These are phyloP conservation scores for Corydoras maculifer DNA, from an alignment of 2,113 vertebrate genomes.

Conservation along the genomic window DNA sequence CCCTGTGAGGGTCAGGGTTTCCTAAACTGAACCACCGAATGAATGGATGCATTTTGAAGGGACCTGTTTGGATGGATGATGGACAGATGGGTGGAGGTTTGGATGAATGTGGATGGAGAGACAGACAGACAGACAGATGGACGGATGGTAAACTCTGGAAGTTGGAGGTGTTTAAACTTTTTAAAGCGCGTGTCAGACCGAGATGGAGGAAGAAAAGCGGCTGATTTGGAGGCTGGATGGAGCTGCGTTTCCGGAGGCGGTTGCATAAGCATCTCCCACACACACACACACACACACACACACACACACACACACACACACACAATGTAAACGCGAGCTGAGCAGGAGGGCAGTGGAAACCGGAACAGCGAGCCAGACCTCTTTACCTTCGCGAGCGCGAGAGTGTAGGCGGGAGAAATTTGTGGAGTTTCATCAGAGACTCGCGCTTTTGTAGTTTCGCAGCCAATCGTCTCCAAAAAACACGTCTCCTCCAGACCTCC, in stretches of 20 bases:
- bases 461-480: background rate
- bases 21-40: too few species aligned
- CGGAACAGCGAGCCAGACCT: slow-evolving; percentile 21
- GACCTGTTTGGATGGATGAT: too few species aligned
- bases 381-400: slow-evolving; percentile 1
- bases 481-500: background rate
- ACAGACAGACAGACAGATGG: too few species aligned
- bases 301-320: slow-evolving; percentile 1
- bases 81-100: too few species aligned
- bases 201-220: slow-evolving; percentile 9
- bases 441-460: slow-evolving; percentile 23
- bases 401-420: slow-evolving; percentile 5
- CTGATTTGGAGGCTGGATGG: slow-evolving; percentile 28
- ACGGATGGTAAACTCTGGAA: background rate
- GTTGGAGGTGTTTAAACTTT: background rate
- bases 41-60: too few species aligned
- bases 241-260: slow-evolving; percentile 26
- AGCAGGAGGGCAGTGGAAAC: slow-evolving; percentile 26
- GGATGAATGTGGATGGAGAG: too few species aligned
- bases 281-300: slow-evolving; percentile 17
- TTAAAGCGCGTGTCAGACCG: background rate
- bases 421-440: slow-evolving; percentile 29
- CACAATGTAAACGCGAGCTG: slow-evolving; percentile 10
- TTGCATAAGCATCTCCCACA: slow-evolving; percentile 40
- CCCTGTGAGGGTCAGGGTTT: too few species aligned